These are phyloP conservation scores for Leptinotarsa tumamoca DNA, from an alignment of 2,888 invertebrate species.

Conservation along the genomic window DNA sequence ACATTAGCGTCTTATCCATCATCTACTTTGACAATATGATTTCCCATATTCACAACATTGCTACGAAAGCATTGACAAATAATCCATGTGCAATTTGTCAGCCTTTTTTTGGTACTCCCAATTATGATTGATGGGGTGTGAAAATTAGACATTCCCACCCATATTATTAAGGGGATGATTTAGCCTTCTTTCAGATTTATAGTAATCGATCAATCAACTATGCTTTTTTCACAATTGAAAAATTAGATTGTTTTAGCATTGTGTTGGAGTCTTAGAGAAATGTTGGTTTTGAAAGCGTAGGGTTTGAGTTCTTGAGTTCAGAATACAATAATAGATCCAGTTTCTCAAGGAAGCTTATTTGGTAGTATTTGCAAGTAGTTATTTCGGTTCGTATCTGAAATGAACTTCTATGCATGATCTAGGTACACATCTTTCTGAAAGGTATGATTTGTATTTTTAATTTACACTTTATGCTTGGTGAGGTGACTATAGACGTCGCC, in stretches of 20 bases:
- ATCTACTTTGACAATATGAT: slow-evolving; percentile 31
- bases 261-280: not conserved
- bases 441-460: too few species aligned
- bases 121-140: slow-evolving; percentile 22
- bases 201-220: not conserved
- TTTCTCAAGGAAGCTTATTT: too few species aligned
- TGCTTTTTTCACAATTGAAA: not conserved
- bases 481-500: too few species aligned
- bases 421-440: too few species aligned
- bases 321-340: too few species aligned
- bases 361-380: too few species aligned
- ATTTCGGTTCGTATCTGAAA: too few species aligned
- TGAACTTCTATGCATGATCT: too few species aligned
- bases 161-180: slow-evolving; percentile 22
- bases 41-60: slow-evolving; percentile 28
- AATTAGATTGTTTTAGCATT: not conserved
- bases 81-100: slow-evolving; percentile 14
- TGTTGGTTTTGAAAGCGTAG: too few species aligned
- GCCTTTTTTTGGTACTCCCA: not conserved
- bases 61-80: not conserved
- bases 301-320: too few species aligned
- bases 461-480: too few species aligned
- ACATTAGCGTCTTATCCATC: slow-evolving; percentile 24
- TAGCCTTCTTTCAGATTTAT: not conserved
- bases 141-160: slow-evolving; percentile 26